A percentile compares a stretch with the other conserved stretches of the same genome.
Conservation (phyloP, 35 echinoderm and acorn worm genomes). For the Ophioderma brevispina region DNA sequence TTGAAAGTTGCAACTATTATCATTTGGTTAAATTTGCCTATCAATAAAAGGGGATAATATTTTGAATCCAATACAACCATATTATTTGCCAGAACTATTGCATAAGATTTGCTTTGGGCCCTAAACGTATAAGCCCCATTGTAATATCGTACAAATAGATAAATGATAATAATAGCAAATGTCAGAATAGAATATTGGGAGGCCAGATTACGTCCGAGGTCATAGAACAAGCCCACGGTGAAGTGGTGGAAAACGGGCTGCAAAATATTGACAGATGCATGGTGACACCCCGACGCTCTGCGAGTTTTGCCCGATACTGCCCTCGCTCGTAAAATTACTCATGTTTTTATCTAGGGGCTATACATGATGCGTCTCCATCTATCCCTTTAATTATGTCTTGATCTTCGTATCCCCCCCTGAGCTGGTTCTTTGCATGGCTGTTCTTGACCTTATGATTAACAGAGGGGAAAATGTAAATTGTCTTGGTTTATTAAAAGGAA, state of each 20-base stretch:
- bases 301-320: neutral
- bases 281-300: neutral
- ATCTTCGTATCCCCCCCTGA: neutral
- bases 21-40: no score
- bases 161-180: no score
- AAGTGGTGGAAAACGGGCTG: neutral
- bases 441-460: neutral
- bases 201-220: neutral
- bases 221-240: neutral
- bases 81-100: no score
- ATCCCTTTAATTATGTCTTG: neutral
- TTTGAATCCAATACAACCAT: no score
- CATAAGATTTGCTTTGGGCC: no score
- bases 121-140: no score
- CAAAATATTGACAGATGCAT: neutral
- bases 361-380: neutral
- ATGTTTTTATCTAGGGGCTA: neutral
- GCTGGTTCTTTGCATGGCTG: neutral
- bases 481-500: neutral
- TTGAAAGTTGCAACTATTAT: no score
- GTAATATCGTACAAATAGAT: no score
- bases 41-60: no score
- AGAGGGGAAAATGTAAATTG: neutral
- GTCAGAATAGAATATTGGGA: no score
- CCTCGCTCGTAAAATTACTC: conserved; percentile 10